phyloP scores from a whole-genome alignment of 1,140 invertebrate species.

The Bombus confusus region DNA sequence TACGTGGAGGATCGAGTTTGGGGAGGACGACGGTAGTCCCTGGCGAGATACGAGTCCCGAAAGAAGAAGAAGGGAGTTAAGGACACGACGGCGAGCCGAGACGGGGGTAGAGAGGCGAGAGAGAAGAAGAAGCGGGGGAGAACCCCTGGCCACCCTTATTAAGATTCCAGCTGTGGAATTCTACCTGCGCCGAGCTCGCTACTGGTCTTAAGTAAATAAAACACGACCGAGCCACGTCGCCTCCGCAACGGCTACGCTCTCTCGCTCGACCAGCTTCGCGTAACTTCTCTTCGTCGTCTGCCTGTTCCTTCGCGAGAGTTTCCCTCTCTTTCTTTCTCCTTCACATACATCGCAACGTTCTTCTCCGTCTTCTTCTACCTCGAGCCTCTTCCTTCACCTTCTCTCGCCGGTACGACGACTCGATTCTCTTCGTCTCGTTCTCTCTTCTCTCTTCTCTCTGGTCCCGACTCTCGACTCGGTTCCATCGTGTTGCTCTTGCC shows the following conservation, averaged over 20 bases:
- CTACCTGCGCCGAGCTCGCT: conserved; percentile 80
- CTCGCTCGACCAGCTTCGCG: conserved; percentile 45
- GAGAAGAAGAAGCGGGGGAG: conserved; percentile 64
- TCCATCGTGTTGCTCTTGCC: conserved; percentile 31
- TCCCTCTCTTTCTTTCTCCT: conserved; percentile 23
- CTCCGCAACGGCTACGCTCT: conserved; percentile 65
- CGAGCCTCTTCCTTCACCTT: no score
- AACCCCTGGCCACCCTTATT: conserved; percentile 81
- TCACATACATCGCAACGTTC: neutral
- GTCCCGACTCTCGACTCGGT: conserved; percentile 13
- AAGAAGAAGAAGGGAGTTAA: conserved; percentile 12
- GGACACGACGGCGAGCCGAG: neutral
- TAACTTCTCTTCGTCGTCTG: conserved; percentile 49
- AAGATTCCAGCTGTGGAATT: conserved; percentile 82
- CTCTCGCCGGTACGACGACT: neutral
- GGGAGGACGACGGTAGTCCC: conserved; percentile 29
- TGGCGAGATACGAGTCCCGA: conserved; percentile 27
- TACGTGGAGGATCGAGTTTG: neutral
- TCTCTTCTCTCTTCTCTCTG: neutral
- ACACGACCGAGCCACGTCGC: conserved; percentile 77
- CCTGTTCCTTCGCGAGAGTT: neutral
- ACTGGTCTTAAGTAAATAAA: conserved; percentile 83
- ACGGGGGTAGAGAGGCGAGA: neutral
- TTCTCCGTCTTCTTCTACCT: neutral
- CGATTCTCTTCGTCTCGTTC: conserved; percentile 21